Evolutionary conservation across 2,888 invertebrate species (phyloP).

Genomic region (Protonemura montana): DNA sequence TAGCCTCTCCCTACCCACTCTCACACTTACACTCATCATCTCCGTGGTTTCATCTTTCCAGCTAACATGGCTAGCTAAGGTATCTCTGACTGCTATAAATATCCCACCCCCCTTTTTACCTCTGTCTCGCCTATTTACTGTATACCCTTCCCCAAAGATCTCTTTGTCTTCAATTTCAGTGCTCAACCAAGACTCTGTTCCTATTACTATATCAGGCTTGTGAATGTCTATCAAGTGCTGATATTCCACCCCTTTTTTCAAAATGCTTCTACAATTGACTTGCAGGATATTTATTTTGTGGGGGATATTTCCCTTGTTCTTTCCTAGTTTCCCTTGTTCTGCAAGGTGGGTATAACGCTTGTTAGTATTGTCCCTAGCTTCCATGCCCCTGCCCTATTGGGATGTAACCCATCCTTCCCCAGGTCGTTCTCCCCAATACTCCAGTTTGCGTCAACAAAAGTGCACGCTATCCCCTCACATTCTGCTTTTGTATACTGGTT

Average conservation of each 20-base stretch:
- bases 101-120: constrained; percentile 15
- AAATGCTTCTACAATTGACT: constrained; percentile 30
- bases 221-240: constrained; percentile 21
- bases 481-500: background rate
- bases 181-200: constrained; percentile 33
- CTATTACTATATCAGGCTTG: constrained; percentile 25
- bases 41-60: background rate
- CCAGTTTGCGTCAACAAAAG: background rate
- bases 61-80: background rate
- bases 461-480: background rate
- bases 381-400: background rate
- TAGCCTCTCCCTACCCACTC: background rate
- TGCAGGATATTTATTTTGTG: background rate
- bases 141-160: background rate
- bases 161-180: background rate
- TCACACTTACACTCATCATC: constrained; percentile 28
- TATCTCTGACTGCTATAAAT: constrained; percentile 1
- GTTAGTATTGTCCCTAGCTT: background rate
- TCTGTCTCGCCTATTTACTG: background rate
- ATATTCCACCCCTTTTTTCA: constrained; percentile 8
- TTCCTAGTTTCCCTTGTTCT: background rate
- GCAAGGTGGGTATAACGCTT: background rate
- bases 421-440: background rate
- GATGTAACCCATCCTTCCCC: constrained; percentile 19
- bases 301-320: background rate